Evolutionary conservation across 92 coral and sea anemone species (phyloP).

Genomic region (Palythoa caribaeorum): DNA sequence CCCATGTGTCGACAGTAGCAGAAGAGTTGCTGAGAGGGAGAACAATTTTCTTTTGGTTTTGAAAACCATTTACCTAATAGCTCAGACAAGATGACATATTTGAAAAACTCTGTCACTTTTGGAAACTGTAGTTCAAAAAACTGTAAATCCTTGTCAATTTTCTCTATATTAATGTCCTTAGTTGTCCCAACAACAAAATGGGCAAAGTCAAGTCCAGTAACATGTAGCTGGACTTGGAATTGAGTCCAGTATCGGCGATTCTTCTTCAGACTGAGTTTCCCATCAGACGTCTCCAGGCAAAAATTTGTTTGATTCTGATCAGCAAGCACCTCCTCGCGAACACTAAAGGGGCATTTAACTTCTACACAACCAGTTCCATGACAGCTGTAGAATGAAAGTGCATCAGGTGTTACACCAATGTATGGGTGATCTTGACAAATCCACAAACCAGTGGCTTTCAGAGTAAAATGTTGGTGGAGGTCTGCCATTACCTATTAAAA

Average conservation of each 20-base stretch:
- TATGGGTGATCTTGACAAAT: conserved; percentile 57
- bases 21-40: not conserved
- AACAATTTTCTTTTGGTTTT: conserved; percentile 14
- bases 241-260: conserved; percentile 60
- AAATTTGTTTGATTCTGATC: conserved; percentile 12
- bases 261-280: conserved; percentile 17
- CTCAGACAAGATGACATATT: conserved; percentile 61
- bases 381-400: conserved; percentile 55
- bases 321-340: conserved; percentile 10
- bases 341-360: conserved; percentile 59
- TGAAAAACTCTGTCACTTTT: conserved; percentile 56
- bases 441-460: conserved; percentile 60
- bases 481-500: conserved; percentile 61
- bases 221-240: conserved; percentile 62
- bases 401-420: conserved; percentile 67
- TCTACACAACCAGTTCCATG: conserved; percentile 60
- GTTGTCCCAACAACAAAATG: conserved; percentile 73
- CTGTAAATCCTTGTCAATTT: conserved; percentile 48
- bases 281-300: conserved; percentile 44
- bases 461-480: conserved; percentile 45
- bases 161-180: conserved; percentile 56
- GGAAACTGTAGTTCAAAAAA: conserved; percentile 61
- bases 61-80: conserved; percentile 71
- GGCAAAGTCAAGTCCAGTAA: conserved; percentile 27
- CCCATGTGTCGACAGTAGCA: not conserved